phyloP scores from a whole-genome alignment of 2,113 vertebrate genomes.

The Nothobranchius furzeri region DNA sequence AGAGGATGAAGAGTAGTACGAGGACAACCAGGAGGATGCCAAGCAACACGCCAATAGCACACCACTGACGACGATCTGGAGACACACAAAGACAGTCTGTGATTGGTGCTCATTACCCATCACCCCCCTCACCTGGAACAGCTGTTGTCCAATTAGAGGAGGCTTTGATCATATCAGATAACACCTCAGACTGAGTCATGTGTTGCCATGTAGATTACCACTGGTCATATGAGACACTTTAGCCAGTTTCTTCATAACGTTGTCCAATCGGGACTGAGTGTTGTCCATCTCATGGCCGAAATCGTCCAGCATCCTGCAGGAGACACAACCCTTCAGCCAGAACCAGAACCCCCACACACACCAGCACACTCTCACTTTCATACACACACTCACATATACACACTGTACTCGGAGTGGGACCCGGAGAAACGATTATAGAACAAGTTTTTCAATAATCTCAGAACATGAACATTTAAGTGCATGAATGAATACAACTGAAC shows the following conservation, averaged over 20 bases:
- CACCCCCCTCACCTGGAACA: too few relatives aligned
- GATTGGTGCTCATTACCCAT: too few relatives aligned
- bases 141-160: background rate
- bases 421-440: too few relatives aligned
- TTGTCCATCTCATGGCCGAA: conserved; percentile 94
- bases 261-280: conserved; percentile 93
- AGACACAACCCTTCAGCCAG: background rate
- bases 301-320: conserved; percentile 92
- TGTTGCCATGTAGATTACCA: conserved; percentile 78
- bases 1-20: conserved; percentile 89
- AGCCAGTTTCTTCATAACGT: conserved; percentile 97
- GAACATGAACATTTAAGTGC: too few relatives aligned
- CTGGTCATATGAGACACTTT: conserved; percentile 99
- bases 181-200: background rate
- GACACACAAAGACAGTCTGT: background rate
- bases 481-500: too few relatives aligned
- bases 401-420: too few relatives aligned
- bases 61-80: conserved; percentile 97
- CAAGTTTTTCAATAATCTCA: too few relatives aligned
- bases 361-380: too few relatives aligned
- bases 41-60: conserved; percentile 90
- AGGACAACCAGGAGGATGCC: conserved; percentile 88
- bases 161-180: too few relatives aligned
- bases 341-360: too few relatives aligned
- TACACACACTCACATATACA: too few relatives aligned